These are phyloP conservation scores for Galago senegalensis DNA, from an alignment of 2,797 vertebrate genomes.

Conservation along the genomic window DNA sequence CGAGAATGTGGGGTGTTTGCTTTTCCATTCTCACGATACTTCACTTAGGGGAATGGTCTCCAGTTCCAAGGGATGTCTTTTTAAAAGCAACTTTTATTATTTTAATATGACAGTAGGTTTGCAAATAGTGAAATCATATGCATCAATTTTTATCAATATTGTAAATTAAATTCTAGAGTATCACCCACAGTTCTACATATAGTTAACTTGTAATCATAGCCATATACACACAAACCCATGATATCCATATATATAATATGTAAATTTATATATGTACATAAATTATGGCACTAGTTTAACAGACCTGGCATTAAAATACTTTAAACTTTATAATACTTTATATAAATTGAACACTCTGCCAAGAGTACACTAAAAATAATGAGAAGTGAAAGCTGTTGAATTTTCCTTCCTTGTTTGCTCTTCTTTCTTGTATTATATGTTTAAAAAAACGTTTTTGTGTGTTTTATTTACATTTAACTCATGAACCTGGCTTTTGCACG, in stretches of 20 bases:
- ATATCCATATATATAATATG: neutral
- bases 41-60: too few species aligned
- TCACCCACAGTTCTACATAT: neutral
- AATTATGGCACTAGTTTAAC: neutral
- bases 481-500: neutral
- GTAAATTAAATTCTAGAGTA: slow-evolving; percentile 24
- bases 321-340: neutral
- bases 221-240: neutral
- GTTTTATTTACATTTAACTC: neutral
- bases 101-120: neutral
- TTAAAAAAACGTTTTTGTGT: neutral
- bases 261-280: neutral
- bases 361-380: slow-evolving; percentile 18
- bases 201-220: neutral
- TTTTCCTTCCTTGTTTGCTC: neutral
- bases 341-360: neutral
- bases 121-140: neutral
- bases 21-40: too few species aligned
- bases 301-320: neutral
- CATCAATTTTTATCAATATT: slow-evolving; percentile 23
- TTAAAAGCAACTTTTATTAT: slow-evolving; percentile 12
- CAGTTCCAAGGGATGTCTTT: neutral
- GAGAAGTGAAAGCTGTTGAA: neutral
- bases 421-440: neutral
- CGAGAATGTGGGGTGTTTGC: too few species aligned